A percentile compares a stretch with the other conserved stretches of the same genome.
phyloP scores from a whole-genome alignment of 1,140 invertebrate genomes.

The Cardiocondyla obscurior region DNA sequence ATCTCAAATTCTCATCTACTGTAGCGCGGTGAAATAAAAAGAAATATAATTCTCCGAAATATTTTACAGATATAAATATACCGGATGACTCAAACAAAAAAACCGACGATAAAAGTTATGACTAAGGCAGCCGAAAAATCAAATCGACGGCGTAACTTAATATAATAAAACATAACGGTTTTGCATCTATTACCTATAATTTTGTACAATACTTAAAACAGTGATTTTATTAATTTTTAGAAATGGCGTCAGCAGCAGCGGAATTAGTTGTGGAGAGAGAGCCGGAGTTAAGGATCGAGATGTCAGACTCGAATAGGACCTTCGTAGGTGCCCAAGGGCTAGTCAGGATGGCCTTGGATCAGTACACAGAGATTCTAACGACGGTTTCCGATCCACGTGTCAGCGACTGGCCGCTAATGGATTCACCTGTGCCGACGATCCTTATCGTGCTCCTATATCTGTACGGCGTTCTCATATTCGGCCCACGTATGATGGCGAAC shows the following conservation, averaged over 20 bases:
- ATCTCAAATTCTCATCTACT: neutral
- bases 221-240: too few relatives aligned
- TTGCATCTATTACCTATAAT: too few relatives aligned
- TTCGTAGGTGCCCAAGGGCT: slow-evolving; percentile 83
- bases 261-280: slow-evolving; percentile 81
- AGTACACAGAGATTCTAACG: slow-evolving; percentile 85
- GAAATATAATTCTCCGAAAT: neutral
- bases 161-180: too few relatives aligned
- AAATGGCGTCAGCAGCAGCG: slow-evolving; percentile 82
- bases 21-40: neutral
- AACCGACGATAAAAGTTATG: too few relatives aligned
- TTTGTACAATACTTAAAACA: too few relatives aligned
- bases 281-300: slow-evolving; percentile 74
- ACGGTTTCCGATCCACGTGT: slow-evolving; percentile 92
- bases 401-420: slow-evolving; percentile 95
- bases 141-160: too few relatives aligned
- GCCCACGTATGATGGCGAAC: slow-evolving; percentile 94
- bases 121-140: too few relatives aligned
- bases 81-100: too few relatives aligned
- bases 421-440: slow-evolving; percentile 93
- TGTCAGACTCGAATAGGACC: slow-evolving; percentile 76
- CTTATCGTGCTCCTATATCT: slow-evolving; percentile 92
- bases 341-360: slow-evolving; percentile 85
- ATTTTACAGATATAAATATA: too few relatives aligned
- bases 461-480: slow-evolving; percentile 91